Conservation (phyloP, 2,888 invertebrate species). For the Ormia ochracea region DNA sequence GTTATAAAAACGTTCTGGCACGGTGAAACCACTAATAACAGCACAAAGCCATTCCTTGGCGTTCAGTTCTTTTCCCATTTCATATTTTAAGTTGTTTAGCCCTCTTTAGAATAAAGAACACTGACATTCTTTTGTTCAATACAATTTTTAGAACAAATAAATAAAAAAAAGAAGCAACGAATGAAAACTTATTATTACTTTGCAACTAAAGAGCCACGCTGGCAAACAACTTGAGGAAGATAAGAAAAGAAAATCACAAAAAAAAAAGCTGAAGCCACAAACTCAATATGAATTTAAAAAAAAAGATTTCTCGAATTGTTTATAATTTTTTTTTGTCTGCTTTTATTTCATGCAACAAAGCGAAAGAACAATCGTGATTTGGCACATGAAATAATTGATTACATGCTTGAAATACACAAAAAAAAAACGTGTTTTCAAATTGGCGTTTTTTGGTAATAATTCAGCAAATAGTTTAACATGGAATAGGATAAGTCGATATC, state of each 20-base stretch:
- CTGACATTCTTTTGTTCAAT: slow-evolving; percentile 24
- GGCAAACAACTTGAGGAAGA: slow-evolving; percentile 45
- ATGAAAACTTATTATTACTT: slow-evolving; percentile 29
- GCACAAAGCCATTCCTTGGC: slow-evolving; percentile 28
- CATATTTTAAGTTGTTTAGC: slow-evolving; percentile 17
- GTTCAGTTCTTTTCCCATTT: slow-evolving; percentile 34
- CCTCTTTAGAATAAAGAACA: neutral
- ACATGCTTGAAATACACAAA: slow-evolving; percentile 34
- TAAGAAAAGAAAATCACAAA: neutral
- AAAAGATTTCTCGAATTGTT: neutral
- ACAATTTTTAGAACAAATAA: slow-evolving; percentile 15
- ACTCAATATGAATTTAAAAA: slow-evolving; percentile 23
- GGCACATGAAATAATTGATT: slow-evolving; percentile 54
- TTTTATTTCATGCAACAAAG: slow-evolving; percentile 13
- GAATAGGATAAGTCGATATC: too few relatives aligned
- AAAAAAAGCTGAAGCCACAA: slow-evolving; percentile 34
- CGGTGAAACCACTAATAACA: slow-evolving; percentile 18
- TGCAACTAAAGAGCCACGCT: slow-evolving; percentile 46
- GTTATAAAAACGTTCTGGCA: slow-evolving; percentile 20
- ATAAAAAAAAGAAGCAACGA: neutral
- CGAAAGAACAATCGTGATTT: slow-evolving; percentile 46
- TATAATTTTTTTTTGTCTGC: neutral
- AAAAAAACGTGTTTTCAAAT: neutral
- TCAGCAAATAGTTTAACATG: too few relatives aligned
- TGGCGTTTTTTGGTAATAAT: too few relatives aligned